phyloP scores from a whole-genome alignment of 2,113 vertebrate genomes.

The Seriola dumerili region DNA sequence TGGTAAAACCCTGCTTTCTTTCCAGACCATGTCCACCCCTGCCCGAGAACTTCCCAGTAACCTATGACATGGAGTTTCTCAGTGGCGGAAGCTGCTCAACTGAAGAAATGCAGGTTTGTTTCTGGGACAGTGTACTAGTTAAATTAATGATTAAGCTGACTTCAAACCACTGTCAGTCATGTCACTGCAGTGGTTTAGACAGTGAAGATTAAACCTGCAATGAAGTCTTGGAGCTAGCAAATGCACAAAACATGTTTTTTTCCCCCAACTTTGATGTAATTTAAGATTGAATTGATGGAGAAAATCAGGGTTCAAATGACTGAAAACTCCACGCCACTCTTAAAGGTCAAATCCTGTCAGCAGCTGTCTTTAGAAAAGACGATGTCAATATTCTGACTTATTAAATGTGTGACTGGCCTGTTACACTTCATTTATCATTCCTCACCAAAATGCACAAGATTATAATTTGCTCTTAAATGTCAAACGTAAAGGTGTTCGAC shows the following conservation, averaged over 20 bases:
- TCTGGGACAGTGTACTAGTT: not conserved
- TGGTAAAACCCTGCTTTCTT: not conserved
- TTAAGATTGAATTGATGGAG: too few relatives aligned
- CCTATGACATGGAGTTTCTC: conserved; percentile 86
- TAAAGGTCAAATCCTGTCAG: too few relatives aligned
- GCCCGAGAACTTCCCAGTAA: conserved; percentile 88
- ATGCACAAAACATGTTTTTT: too few relatives aligned
- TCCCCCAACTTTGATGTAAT: too few relatives aligned
- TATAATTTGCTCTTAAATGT: not conserved
- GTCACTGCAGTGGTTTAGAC: not conserved
- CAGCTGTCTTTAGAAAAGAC: too few relatives aligned
- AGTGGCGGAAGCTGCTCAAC: conserved; percentile 78
- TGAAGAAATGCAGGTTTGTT: conserved; percentile 86
- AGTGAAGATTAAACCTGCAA: not conserved
- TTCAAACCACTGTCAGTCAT: not conserved
- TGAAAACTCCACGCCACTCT: not conserved
- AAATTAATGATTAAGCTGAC: not conserved
- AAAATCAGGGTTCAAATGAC: too few relatives aligned
- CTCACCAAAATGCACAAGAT: not conserved
- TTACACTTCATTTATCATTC: not conserved
- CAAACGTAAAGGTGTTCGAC: conserved; percentile 82
- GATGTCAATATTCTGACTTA: too few relatives aligned
- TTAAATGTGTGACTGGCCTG: too few relatives aligned
- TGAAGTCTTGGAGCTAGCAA: not conserved
- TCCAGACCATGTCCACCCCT: conserved; percentile 82